Percentiles rank a stretch among this genome's conserved stretches.
phyloP scores from a whole-genome alignment of 2,888 invertebrate genomes.

The Candidula unifasciata region DNA sequence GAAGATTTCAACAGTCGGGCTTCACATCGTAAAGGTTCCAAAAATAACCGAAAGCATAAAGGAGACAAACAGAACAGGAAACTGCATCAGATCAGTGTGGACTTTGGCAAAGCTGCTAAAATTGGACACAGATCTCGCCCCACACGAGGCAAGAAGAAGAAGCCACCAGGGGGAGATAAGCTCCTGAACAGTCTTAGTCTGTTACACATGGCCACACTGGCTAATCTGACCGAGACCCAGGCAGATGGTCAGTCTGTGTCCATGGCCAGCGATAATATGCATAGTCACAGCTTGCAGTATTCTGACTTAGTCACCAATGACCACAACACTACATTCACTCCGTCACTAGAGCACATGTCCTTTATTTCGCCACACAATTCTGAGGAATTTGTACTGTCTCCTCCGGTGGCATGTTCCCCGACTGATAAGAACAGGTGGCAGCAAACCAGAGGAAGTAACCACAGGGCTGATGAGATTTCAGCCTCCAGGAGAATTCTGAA shows the following conservation, averaged over 20 bases:
- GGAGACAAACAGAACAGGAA: neutral
- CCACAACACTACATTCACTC: constrained; percentile 6
- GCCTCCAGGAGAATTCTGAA: constrained; percentile 28
- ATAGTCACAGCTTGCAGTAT: constrained; percentile 20
- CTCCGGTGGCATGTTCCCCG: constrained; percentile 70
- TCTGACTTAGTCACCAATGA: constrained; percentile 33
- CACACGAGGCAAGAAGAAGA: constrained; percentile 34
- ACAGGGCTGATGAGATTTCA: neutral
- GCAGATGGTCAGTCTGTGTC: constrained; percentile 54
- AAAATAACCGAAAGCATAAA: neutral
- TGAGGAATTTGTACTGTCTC: constrained; percentile 64
- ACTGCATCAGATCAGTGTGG: neutral
- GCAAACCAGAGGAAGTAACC: neutral
- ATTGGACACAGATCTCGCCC: constrained; percentile 13
- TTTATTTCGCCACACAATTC: constrained; percentile 69
- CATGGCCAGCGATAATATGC: constrained; percentile 57
- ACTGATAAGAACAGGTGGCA: constrained; percentile 57
- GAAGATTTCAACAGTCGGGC: constrained; percentile 13
- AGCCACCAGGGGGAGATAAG: constrained; percentile 55
- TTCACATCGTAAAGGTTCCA: constrained; percentile 2
- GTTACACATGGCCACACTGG: constrained; percentile 73
- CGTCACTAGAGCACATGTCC: constrained; percentile 67
- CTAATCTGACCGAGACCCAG: constrained; percentile 64
- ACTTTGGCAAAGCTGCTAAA: constrained; percentile 13
- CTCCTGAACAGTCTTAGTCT: constrained; percentile 68